phyloP scores from a whole-genome alignment of 1,140 invertebrate genomes.

The Venturia canescens region DNA sequence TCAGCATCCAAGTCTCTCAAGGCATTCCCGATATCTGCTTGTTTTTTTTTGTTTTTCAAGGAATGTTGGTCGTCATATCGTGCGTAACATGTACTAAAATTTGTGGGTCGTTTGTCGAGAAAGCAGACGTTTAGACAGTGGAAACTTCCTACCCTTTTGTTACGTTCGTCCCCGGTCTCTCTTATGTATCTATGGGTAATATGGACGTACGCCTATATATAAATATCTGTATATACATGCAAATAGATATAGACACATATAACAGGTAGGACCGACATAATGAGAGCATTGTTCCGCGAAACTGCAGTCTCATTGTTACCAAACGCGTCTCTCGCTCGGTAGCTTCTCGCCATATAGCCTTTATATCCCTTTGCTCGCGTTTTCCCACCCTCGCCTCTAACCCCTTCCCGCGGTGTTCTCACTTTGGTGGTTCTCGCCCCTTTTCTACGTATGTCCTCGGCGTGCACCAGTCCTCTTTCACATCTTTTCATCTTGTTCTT shows the following conservation, averaged over 20 bases:
- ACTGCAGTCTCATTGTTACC: conserved; percentile 74
- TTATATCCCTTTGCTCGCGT: conserved; percentile 34
- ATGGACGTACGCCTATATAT: conserved; percentile 46
- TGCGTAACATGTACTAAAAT: neutral
- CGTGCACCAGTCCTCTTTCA: conserved; percentile 5
- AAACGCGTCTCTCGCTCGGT: conserved; percentile 55
- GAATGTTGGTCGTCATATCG: neutral
- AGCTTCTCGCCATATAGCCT: conserved; percentile 32
- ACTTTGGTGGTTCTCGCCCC: neutral
- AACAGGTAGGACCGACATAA: conserved; percentile 62
- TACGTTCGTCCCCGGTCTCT: neutral
- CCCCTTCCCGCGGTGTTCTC: neutral
- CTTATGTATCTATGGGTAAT: neutral
- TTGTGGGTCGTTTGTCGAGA: neutral
- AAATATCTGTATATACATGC: conserved; percentile 56
- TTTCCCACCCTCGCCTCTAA: conserved; percentile 29
- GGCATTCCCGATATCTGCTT: neutral
- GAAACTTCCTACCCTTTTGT: neutral
- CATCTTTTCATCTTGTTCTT: conserved; percentile 41
- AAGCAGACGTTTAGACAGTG: neutral
- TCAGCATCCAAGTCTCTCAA: too few species aligned
- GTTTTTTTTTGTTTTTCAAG: neutral
- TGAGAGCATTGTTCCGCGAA: conserved; percentile 75
- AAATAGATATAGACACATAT: conserved; percentile 49
- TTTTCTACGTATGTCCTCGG: conserved; percentile 26